These are phyloP conservation scores for Bilobella aurantiaca DNA, from an alignment of 1,140 invertebrate genomes.

Conservation along the genomic window DNA sequence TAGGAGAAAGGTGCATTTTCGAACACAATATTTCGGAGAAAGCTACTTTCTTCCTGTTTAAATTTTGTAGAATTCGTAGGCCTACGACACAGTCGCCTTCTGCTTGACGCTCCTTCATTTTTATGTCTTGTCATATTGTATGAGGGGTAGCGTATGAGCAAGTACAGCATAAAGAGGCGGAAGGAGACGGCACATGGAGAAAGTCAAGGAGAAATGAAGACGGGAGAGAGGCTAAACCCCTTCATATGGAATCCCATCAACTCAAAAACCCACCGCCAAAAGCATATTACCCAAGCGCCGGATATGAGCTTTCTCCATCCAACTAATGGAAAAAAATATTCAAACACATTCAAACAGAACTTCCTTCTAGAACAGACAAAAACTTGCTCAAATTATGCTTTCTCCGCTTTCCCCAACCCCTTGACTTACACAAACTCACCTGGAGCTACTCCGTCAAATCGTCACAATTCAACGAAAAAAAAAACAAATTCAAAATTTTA, in stretches of 20 bases:
- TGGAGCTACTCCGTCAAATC: no score
- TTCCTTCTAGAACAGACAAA: no score
- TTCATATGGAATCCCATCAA: background rate
- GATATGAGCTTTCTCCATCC: background rate
- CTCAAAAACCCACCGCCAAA: background rate
- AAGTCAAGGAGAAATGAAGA: background rate
- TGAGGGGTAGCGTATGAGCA: background rate
- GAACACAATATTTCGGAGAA: no score
- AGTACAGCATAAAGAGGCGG: background rate
- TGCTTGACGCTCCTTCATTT: background rate
- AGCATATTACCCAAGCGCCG: background rate
- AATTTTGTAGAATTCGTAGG: no score
- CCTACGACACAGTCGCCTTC: background rate
- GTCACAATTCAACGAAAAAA: no score
- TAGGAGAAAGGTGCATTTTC: no score
- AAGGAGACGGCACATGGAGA: background rate
- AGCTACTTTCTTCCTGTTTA: no score
- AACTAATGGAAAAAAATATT: background rate
- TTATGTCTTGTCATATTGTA: conserved; percentile 4
- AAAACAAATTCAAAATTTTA: no score
- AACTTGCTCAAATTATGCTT: no score
- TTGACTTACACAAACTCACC: no score
- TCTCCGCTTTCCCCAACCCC: no score
- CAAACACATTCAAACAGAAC: background rate
- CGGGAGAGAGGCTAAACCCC: background rate